Conservation (phyloP, 2,888 invertebrate species). For the Lycaena phlaeas region DNA sequence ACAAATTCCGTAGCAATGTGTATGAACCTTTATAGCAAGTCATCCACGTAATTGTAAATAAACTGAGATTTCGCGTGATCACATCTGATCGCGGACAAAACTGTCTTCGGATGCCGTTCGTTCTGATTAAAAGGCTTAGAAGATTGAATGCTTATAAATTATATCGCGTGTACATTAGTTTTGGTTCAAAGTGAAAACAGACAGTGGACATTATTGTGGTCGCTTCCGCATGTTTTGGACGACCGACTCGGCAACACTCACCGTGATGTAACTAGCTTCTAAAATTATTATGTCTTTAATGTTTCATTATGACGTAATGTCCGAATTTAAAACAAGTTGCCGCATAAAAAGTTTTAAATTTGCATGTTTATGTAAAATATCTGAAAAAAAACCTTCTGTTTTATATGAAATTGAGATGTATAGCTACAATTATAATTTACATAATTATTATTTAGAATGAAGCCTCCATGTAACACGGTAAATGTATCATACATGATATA, state of each 20-base stretch:
- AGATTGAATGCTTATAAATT: slow-evolving; percentile 14
- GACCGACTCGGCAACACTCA: slow-evolving; percentile 5
- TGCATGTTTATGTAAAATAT: no score
- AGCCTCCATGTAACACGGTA: no score
- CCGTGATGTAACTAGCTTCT: background rate
- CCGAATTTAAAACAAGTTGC: no score
- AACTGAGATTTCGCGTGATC: slow-evolving; percentile 4
- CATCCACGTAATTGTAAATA: slow-evolving; percentile 4
- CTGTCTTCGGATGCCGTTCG: slow-evolving; percentile 12
- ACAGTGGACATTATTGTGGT: slow-evolving; percentile 29
- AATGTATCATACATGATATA: no score
- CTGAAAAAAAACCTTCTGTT: no score
- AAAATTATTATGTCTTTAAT: background rate
- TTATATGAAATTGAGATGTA: no score
- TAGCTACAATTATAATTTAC: no score
- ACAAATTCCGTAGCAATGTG: no score
- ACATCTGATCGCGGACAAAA: slow-evolving; percentile 9
- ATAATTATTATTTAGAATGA: no score
- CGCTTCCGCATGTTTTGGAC: slow-evolving; percentile 31
- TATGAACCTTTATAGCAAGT: no score
- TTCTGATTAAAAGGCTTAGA: slow-evolving; percentile 15
- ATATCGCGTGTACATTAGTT: slow-evolving; percentile 32
- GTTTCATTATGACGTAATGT: background rate
- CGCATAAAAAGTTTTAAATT: no score
- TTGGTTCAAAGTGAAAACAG: slow-evolving; percentile 33